These are phyloP conservation scores for Cryptocephalus moraei DNA, from an alignment of 2,888 invertebrate genomes.

Conservation along the genomic window DNA sequence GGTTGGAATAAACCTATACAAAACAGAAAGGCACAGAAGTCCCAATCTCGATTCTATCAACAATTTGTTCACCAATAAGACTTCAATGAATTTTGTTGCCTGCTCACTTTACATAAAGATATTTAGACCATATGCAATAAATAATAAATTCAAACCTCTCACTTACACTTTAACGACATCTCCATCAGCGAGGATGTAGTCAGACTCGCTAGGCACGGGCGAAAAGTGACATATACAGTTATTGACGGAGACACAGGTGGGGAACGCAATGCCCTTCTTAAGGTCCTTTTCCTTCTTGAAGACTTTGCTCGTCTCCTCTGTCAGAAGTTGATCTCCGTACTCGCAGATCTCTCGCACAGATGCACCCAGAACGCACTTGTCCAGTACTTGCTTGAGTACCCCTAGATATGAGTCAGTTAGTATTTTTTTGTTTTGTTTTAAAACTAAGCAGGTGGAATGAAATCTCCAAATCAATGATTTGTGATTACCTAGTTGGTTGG, in stretches of 20 bases:
- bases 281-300: conserved; percentile 98
- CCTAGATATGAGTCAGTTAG: conserved; percentile 51
- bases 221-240: conserved; percentile 99
- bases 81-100: no score
- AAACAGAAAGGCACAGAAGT: no score
- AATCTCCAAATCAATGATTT: no score
- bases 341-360: conserved; percentile 89
- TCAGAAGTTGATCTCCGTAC: conserved; percentile 76
- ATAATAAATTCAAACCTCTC: background rate
- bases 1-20: no score
- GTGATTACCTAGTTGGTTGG: no score
- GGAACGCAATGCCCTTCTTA: conserved; percentile 97
- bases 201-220: conserved; percentile 86
- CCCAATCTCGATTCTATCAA: no score
- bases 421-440: background rate
- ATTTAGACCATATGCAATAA: background rate
- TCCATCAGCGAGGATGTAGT: conserved; percentile 74
- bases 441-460: background rate
- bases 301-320: conserved; percentile 89
- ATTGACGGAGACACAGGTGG: conserved; percentile 96
- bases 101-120: no score
- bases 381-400: conserved; percentile 78
- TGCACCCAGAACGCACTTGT: conserved; percentile 76
- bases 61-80: no score
- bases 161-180: conserved; percentile 97